Evolutionary conservation across 1,140 invertebrate genomes (phyloP), one percentile per base, ranked within the genome.

Genomic region (Drosophila kohkoa): DNA sequence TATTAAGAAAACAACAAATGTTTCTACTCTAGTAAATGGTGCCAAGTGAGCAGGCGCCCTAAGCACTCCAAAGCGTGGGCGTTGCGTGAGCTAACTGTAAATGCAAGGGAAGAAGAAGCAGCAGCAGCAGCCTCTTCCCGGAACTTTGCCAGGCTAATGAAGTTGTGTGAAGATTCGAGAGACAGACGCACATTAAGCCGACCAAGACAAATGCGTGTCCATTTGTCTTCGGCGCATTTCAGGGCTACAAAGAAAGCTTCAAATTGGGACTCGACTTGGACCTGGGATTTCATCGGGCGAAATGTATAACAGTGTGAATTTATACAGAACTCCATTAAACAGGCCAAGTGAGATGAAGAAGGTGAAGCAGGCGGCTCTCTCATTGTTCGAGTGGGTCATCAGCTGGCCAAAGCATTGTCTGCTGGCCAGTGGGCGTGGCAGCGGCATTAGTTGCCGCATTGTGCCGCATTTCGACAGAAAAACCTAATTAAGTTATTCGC

Each of bases 151-250:
- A 28, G 64, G 38, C 72, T 83, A 82, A 88, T 82, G 83, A 87
- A 88, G 76, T 64, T 78, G 63, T 81, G 68, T 41, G 59, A 49
- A 45, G 16, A 35, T 49, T n/a, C 35, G 6, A 5, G 54, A 43
- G 35, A 30, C 30, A 78, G 69, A 88, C 82, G 77, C 85, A 90
- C 85, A 79, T 90, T 89, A 81, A 89, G 69, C 78, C 55, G 86
- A 57, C 72, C 78, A 81, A 75, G 86, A 89, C 65, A 72, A 89
- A 89, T 89, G 78, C n/a, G 15, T 43, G 32, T 49, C 52, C 65
- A 89, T 89, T 90, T 89, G 55, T 89, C 60, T 82, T 51, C n/a
- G 35, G 49, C 57, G 57, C 64, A 77, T 66, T 51, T 46, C 25
- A 32, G n/a, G 46, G 38, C 38, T 20, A 43, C 57, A 68, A 82